These are phyloP conservation scores for Hedychridium roseum DNA, from an alignment of 2,888 invertebrate species.

Conservation along the genomic window DNA sequence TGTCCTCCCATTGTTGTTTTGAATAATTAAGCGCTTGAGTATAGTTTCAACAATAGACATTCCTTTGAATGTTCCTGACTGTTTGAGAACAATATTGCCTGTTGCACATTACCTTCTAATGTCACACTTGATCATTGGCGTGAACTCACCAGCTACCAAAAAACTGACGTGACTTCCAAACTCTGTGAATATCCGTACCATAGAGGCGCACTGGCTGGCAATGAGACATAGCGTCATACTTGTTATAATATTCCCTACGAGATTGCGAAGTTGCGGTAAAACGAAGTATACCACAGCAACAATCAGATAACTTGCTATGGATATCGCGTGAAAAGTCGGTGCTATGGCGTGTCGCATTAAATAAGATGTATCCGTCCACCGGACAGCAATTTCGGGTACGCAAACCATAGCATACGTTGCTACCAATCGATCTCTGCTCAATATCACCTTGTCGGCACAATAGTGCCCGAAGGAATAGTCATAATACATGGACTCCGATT, in stretches of 20 bases:
- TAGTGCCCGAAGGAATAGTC: constrained; percentile 81
- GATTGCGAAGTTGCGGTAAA: constrained; percentile 81
- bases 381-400: constrained; percentile 74
- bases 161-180: constrained; percentile 83
- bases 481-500: constrained; percentile 65
- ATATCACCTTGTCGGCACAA: constrained; percentile 77
- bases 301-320: constrained; percentile 74
- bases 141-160: constrained; percentile 75
- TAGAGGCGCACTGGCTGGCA: constrained; percentile 78
- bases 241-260: constrained; percentile 85
- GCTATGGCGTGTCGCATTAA: constrained; percentile 79
- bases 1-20: too few species aligned
- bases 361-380: constrained; percentile 79
- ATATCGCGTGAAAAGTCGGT: constrained; percentile 78
- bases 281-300: constrained; percentile 85
- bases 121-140: too few species aligned
- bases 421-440: constrained; percentile 65
- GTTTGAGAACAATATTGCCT: too few species aligned
- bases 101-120: too few species aligned
- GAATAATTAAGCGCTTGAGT: too few species aligned
- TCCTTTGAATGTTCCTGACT: too few species aligned
- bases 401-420: constrained; percentile 79
- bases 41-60: too few species aligned
- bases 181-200: constrained; percentile 81
- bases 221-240: constrained; percentile 82